A percentile compares a stretch with the other conserved stretches of the same genome.
Evolutionary conservation across 1,140 invertebrate species (phyloP).

Genomic region (Calosoma granatense): DNA sequence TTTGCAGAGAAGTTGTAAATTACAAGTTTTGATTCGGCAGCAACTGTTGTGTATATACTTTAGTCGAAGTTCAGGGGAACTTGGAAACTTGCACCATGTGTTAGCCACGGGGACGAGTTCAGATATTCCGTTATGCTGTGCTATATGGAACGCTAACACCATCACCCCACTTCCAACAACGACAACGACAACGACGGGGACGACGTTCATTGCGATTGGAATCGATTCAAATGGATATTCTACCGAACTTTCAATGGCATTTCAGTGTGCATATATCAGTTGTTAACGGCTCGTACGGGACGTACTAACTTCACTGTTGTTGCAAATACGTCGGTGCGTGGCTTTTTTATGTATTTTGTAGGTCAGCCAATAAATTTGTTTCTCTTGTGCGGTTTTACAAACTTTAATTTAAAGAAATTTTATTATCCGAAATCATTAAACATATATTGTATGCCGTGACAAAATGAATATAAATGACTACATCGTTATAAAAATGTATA

Average conservation of each 20-base stretch:
- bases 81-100: conserved; percentile 4
- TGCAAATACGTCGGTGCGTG: too few species aligned
- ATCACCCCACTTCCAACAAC: too few species aligned
- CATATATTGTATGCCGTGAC: too few species aligned
- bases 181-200: neutral
- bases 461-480: too few species aligned
- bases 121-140: neutral
- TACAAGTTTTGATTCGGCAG: neutral
- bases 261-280: neutral
- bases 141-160: too few species aligned
- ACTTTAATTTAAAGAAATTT: too few species aligned
- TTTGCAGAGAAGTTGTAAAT: neutral
- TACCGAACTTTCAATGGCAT: neutral
- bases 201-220: neutral
- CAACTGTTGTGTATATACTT: conserved; percentile 3
- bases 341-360: too few species aligned
- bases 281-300: neutral
- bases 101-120: neutral
- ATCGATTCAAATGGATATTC: neutral
- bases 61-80: neutral
- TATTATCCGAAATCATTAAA: too few species aligned
- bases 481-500: too few species aligned
- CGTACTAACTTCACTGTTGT: neutral
- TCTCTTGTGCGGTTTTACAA: too few species aligned
- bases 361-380: too few species aligned